A percentile compares a stretch with the other conserved stretches of the same genome.
Conservation (phyloP, 2,888 invertebrate species). For the Sarcophaga carnaria region DNA sequence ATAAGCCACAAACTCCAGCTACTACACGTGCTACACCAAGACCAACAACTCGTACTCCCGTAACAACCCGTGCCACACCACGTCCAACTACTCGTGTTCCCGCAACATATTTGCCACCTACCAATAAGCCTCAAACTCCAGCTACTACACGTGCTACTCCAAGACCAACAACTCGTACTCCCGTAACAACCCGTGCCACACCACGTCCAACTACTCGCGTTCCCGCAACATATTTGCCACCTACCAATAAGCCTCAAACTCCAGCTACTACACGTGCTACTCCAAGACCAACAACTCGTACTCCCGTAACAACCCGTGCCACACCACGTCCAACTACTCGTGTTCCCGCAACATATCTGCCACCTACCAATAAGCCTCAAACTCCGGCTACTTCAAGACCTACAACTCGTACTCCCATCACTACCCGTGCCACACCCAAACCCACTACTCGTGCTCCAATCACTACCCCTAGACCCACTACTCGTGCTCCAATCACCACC, state of each 20-base stretch:
- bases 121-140: conserved; percentile 64
- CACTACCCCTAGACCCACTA: conserved; percentile 53
- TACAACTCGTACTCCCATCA: conserved; percentile 68
- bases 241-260: conserved; percentile 70
- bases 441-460: conserved; percentile 66
- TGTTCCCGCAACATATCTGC: conserved; percentile 48
- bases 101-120: conserved; percentile 43
- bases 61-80: background rate
- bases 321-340: conserved; percentile 60
- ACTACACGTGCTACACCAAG: conserved; percentile 18
- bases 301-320: conserved; percentile 32
- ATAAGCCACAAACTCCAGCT: conserved; percentile 57
- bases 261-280: conserved; percentile 62
- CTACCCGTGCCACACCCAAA: conserved; percentile 56
- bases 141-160: conserved; percentile 68
- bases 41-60: conserved; percentile 19
- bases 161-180: conserved; percentile 60
- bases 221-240: conserved; percentile 72
- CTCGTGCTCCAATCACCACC: conserved; percentile 53
- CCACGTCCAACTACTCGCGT: conserved; percentile 60
- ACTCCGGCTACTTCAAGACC: conserved; percentile 59
- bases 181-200: conserved; percentile 60
- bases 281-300: conserved; percentile 33
- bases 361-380: conserved; percentile 54
- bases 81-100: conserved; percentile 25